phyloP scores from a whole-genome alignment of 1,140 invertebrate species.

The Uloborus diversus region DNA sequence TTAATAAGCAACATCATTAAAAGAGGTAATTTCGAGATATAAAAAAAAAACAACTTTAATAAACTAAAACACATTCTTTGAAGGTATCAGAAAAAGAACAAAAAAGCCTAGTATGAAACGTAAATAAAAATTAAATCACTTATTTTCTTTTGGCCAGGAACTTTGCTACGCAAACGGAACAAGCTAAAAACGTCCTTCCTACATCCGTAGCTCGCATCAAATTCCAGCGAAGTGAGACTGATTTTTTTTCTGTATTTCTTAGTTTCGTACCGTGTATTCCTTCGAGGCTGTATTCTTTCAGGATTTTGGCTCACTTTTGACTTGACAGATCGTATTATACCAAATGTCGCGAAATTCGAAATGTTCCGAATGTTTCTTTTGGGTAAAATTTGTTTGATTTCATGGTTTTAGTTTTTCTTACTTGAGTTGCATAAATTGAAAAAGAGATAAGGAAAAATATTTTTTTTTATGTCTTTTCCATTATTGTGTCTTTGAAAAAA shows the following conservation, averaged over 20 bases:
- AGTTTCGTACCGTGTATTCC: constrained; percentile 18
- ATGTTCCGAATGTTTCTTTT: constrained; percentile 41
- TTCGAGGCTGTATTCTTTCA: constrained; percentile 23
- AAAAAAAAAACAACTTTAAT: too few relatives aligned
- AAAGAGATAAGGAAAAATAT: too few relatives aligned
- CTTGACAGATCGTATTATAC: constrained; percentile 53
- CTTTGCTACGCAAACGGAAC: constrained; percentile 3
- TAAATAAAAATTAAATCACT: background rate
- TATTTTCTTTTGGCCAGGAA: constrained; percentile 4
- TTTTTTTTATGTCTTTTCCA: too few relatives aligned
- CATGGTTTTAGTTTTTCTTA: background rate
- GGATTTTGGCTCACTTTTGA: constrained; percentile 46
- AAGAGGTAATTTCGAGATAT: too few relatives aligned
- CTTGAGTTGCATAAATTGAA: background rate
- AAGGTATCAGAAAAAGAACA: too few relatives aligned
- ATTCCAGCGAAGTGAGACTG: constrained; percentile 49
- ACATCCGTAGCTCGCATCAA: constrained; percentile 28
- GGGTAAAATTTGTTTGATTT: constrained; percentile 30
- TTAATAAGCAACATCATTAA: too few relatives aligned
- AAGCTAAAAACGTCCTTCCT: constrained; percentile 7
- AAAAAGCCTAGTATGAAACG: too few relatives aligned
- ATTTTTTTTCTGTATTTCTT: constrained; percentile 30
- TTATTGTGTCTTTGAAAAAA: too few relatives aligned
- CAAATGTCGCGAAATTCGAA: constrained; percentile 48
- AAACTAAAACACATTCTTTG: too few relatives aligned